phyloP scores from a whole-genome alignment of 1,140 invertebrate species.

The Maniola jurtina region DNA sequence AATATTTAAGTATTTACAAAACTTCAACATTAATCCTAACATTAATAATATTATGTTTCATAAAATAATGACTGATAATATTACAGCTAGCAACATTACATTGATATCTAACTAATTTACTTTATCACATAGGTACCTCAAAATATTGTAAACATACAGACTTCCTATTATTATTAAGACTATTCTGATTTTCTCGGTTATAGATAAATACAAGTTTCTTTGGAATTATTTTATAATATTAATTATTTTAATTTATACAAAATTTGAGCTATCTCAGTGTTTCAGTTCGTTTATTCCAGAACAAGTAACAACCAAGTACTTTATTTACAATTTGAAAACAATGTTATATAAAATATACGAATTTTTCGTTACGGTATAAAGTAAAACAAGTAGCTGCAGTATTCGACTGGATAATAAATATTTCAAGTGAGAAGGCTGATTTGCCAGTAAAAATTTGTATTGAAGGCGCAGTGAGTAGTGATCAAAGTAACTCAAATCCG shows the following conservation, averaged over 20 bases:
- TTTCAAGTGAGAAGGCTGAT: too few species aligned
- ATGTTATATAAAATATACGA: too few species aligned
- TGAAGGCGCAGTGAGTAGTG: too few species aligned
- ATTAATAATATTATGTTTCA: constrained; percentile 42
- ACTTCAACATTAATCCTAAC: constrained; percentile 41
- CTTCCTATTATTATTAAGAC: background rate
- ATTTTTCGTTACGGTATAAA: too few species aligned
- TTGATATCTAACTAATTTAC: constrained; percentile 39
- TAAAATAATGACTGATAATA: constrained; percentile 59
- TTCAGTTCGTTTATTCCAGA: too few species aligned
- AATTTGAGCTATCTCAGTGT: too few species aligned
- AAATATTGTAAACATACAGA: constrained; percentile 19
- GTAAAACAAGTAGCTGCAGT: too few species aligned
- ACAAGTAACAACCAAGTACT: too few species aligned
- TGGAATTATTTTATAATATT: background rate
- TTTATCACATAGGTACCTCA: constrained; percentile 50
- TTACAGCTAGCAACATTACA: constrained; percentile 33
- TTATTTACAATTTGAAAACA: too few species aligned
- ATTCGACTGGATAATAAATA: too few species aligned
- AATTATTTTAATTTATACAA: too few species aligned
- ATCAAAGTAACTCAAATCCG: background rate
- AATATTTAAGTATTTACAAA: constrained; percentile 49
- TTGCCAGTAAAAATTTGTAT: too few species aligned
- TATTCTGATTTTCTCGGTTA: background rate
- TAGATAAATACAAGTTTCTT: background rate